These are phyloP conservation scores for Petroica traversi DNA, from an alignment of 2,113 vertebrate genomes.

Conservation along the genomic window DNA sequence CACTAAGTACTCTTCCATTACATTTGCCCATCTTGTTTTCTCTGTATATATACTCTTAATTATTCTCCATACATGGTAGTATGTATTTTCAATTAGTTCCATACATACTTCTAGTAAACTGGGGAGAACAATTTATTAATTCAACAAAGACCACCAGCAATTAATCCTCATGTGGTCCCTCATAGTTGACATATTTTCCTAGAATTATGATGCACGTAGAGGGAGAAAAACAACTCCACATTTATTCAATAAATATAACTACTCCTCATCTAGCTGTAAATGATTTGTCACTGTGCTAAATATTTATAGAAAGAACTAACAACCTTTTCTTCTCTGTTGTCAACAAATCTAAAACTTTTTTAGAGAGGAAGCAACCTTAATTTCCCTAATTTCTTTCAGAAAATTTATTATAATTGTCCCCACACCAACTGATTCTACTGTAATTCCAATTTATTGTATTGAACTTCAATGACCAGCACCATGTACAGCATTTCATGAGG, in stretches of 20 bases:
- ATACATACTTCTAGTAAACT: neutral
- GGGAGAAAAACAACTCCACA: neutral
- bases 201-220: neutral
- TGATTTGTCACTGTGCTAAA: neutral
- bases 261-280: neutral
- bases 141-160: neutral
- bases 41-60: neutral
- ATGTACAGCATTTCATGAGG: neutral
- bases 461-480: neutral
- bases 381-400: neutral
- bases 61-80: neutral
- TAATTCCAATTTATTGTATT: neutral
- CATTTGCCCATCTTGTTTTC: neutral
- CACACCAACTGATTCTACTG: neutral
- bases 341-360: neutral
- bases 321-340: neutral
- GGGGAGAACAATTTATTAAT: neutral
- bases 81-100: neutral
- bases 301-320: neutral
- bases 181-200: neutral
- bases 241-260: neutral
- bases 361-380: neutral
- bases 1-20: neutral
- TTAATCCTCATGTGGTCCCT: neutral
- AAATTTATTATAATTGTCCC: neutral